phyloP scores from a whole-genome alignment of 1,140 invertebrate genomes.

The Drusus annulatus region DNA sequence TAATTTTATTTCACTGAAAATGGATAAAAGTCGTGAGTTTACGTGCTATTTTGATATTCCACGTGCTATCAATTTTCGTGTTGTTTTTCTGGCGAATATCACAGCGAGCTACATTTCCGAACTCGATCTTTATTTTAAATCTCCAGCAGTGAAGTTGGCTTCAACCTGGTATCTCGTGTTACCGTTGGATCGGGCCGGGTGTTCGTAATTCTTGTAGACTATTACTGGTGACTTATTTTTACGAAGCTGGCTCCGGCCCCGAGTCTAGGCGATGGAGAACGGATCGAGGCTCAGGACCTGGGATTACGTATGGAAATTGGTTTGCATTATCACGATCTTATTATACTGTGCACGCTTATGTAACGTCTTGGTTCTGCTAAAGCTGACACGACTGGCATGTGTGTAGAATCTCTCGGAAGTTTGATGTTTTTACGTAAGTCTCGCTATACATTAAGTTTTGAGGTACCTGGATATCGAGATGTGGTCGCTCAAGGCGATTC shows the following conservation, averaged over 20 bases:
- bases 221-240: constrained; percentile 34
- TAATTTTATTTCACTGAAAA: too few species aligned
- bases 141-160: neutral
- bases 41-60: neutral
- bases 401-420: too few species aligned
- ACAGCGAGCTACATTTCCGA: constrained; percentile 20
- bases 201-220: constrained; percentile 11
- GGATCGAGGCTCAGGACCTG: too few species aligned
- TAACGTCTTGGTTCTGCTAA: too few species aligned
- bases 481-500: too few species aligned
- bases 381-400: too few species aligned
- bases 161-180: too few species aligned
- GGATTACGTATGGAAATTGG: constrained; percentile 38
- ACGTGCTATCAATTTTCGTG: neutral
- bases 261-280: neutral
- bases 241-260: neutral
- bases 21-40: too few species aligned
- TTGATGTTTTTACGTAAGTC: too few species aligned
- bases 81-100: neutral
- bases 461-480: too few species aligned
- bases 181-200: neutral
- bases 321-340: constrained; percentile 35
- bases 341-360: neutral
- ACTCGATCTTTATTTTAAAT: neutral
- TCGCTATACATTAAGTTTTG: too few species aligned